Evolutionary conservation across 1,140 invertebrate species (phyloP), one percentile per base, ranked within the genome.

Genomic region (Drosophila auraria): DNA sequence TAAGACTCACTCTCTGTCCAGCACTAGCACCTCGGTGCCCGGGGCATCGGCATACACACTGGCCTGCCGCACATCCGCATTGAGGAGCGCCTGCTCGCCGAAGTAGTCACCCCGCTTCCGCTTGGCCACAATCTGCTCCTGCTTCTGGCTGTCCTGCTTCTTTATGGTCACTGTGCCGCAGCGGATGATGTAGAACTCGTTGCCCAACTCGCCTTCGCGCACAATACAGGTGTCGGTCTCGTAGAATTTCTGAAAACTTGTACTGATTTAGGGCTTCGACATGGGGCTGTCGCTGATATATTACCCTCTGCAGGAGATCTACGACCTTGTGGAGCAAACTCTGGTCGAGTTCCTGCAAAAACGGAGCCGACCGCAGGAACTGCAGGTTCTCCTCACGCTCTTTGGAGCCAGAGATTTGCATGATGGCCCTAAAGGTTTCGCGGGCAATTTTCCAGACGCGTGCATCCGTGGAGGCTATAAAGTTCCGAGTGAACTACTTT

Each of bases 141-240:
- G 93, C 0, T 92, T 93, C 0, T 94, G 94, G 8, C 95, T 94
- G 20, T 95, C 94, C 44, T 94, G 93, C 90, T 97, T 96, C 1
- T 95, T 96, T 59, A 97, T 95, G 59, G 95, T 95, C 27, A 98
- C 98, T 72, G 96, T 96, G 14, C 98, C 98, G 20, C 97, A 97
- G 65, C 97, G 96, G 69, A 99, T 98, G 66, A 99, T 98, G 91
- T 97, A 99, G 93, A 99, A 99, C 80, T 98, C 98, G 92, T 99
- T 98, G 5, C 98, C 98, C 64, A 95, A 95, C 53, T 98, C 98
- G 0, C 98, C 98, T 93, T 99, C 97, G 9, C 97, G 94, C n/a
- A 99, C 96, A 68, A 99, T 98, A 78, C 96, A 96, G 1, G 97
- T 96, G 9, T 96, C 97, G 23, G 96, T 95, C 54, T 96, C 95